A percentile compares a stretch with the other conserved stretches of the same genome.
Conservation (phyloP, 2,888 invertebrate genomes). For the Meiosimyza platycephala region DNA sequence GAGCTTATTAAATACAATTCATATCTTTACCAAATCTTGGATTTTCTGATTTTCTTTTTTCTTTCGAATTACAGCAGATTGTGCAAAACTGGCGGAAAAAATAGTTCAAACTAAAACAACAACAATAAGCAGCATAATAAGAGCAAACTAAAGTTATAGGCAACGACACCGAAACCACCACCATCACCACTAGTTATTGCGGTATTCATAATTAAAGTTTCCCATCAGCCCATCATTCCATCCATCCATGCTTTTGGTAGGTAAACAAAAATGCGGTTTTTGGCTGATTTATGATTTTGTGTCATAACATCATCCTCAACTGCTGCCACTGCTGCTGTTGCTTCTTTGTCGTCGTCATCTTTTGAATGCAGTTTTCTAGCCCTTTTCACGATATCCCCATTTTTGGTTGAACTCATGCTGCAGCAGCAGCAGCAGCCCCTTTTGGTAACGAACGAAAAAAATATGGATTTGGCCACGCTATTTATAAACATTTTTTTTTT, state of each 20-base stretch:
- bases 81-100: neutral
- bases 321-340: neutral
- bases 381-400: constrained; percentile 14
- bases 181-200: too few species aligned
- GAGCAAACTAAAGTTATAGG: neutral
- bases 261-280: constrained; percentile 21
- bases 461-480: too few species aligned
- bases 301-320: constrained; percentile 11
- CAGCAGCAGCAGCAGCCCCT: neutral
- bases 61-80: neutral
- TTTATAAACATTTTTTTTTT: constrained; percentile 25
- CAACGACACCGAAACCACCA: too few species aligned
- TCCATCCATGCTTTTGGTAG: neutral
- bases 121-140: neutral
- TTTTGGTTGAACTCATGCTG: constrained; percentile 2
- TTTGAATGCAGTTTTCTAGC: neutral
- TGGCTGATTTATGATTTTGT: constrained; percentile 24
- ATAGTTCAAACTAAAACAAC: constrained; percentile 11
- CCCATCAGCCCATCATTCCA: constrained; percentile 1
- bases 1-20: neutral
- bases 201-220: constrained; percentile 19
- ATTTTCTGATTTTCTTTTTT: constrained; percentile 3
- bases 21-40: neutral
- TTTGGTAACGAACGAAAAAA: too few species aligned
- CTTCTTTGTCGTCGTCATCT: neutral